Evolutionary conservation across 2,113 vertebrate species (phyloP).

Genomic region (Erinaceus europaeus): DNA sequence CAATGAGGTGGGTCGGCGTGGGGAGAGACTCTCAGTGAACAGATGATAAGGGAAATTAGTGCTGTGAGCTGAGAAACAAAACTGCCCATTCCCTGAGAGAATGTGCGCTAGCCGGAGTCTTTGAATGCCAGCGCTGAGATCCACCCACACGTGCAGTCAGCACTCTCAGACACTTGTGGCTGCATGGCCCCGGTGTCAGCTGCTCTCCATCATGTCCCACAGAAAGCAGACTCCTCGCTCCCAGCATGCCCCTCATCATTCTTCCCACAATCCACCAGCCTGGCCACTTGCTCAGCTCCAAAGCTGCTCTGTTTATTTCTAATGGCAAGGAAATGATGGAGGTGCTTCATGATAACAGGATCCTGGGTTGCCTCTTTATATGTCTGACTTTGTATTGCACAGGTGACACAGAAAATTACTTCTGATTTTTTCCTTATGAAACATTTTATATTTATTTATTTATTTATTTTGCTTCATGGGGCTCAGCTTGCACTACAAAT

Average conservation of each 20-base stretch:
- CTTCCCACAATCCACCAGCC: not conserved
- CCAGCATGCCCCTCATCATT: not conserved
- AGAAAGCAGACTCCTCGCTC: not conserved
- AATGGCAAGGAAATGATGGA: conserved; percentile 51
- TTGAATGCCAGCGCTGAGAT: not conserved
- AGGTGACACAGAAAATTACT: conserved; percentile 25
- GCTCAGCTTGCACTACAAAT: no score
- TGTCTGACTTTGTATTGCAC: conserved; percentile 2
- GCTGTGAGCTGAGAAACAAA: not conserved
- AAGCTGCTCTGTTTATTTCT: conserved; percentile 30
- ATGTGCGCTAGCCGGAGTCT: not conserved
- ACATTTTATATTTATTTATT: no score
- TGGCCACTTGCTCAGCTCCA: conserved; percentile 10
- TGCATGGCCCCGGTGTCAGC: not conserved
- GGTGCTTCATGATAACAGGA: conserved; percentile 27
- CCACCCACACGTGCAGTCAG: not conserved
- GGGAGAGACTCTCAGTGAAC: not conserved
- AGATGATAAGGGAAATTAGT: not conserved
- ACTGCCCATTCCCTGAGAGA: not conserved
- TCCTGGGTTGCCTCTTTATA: conserved; percentile 31
- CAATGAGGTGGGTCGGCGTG: not conserved
- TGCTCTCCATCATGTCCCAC: not conserved
- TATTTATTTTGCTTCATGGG: no score
- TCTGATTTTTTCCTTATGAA: not conserved
- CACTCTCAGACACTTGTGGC: not conserved